Conservation (phyloP, 2,113 vertebrate species). For the Chloroceryle aenea region DNA sequence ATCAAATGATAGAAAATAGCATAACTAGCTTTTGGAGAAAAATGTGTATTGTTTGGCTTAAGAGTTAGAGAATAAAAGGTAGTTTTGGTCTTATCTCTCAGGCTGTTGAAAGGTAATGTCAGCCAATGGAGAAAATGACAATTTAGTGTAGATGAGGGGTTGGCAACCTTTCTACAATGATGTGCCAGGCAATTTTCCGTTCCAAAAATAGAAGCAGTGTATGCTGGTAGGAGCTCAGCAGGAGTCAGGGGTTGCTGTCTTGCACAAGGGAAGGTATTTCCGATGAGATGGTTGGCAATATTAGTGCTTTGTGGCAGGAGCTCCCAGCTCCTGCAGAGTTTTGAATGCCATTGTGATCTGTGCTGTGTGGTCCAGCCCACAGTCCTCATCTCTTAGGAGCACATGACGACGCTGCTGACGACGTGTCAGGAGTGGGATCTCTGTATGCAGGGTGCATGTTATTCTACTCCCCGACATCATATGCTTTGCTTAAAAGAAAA, state of each 20-base stretch:
- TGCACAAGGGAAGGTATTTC: constrained; percentile 15
- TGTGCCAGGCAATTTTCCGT: constrained; percentile 27
- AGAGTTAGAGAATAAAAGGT: background rate
- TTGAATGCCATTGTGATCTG: background rate
- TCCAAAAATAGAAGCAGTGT: constrained; percentile 39
- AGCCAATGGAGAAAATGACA: constrained; percentile 9
- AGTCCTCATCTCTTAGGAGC: background rate
- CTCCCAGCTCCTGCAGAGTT: background rate
- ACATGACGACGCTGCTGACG: fast-evolving
- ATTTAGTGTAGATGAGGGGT: constrained; percentile 20
- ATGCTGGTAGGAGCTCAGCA: background rate
- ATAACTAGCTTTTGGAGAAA: background rate
- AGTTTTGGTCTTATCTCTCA: background rate
- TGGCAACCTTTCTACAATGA: constrained; percentile 29
- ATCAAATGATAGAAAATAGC: background rate
- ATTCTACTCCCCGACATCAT: background rate
- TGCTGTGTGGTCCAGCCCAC: background rate
- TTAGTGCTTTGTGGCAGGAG: background rate
- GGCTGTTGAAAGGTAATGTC: background rate
- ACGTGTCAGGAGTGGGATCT: background rate
- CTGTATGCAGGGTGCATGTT: background rate
- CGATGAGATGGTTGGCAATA: background rate
- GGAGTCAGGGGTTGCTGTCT: constrained; percentile 14
- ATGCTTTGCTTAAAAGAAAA: background rate
- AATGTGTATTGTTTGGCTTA: background rate